phyloP scores from a whole-genome alignment of 2,113 vertebrate genomes.

The Protomyctophum bolini region DNA sequence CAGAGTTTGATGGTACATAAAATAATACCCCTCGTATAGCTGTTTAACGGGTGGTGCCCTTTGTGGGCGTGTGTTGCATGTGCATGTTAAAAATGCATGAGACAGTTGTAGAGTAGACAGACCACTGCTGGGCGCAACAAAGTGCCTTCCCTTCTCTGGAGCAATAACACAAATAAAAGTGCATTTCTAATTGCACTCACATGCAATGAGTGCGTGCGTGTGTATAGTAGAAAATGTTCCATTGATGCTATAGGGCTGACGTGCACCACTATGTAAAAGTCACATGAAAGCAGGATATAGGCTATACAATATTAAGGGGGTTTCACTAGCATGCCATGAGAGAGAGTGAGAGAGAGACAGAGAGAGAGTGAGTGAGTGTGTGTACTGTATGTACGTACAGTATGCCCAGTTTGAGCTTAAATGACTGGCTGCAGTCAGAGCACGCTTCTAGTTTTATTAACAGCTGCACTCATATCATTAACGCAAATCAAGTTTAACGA shows the following conservation, averaged over 20 bases:
- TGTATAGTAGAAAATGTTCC: conserved; percentile 7
- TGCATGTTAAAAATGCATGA: conserved; percentile 46
- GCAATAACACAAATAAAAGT: conserved; percentile 58
- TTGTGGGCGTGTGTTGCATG: conserved; percentile 12
- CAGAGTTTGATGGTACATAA: conserved; percentile 1
- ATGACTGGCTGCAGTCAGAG: too few species aligned
- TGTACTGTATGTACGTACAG: not conserved
- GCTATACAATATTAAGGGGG: conserved; percentile 43
- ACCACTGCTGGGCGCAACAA: conserved; percentile 10
- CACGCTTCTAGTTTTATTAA: too few species aligned
- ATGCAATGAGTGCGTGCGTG: conserved; percentile 10
- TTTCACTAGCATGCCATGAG: not conserved
- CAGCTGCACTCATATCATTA: too few species aligned
- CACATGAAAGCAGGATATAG: conserved; percentile 38
- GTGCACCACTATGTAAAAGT: conserved; percentile 29
- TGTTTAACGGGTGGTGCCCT: conserved; percentile 19
- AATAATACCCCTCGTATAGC: not conserved
- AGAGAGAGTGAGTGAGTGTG: too few species aligned
- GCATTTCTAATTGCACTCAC: conserved; percentile 60
- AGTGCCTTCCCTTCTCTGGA: conserved; percentile 1
- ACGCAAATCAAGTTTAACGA: too few species aligned
- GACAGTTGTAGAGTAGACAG: conserved; percentile 29
- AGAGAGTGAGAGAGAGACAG: too few species aligned
- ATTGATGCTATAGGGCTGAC: conserved; percentile 35
- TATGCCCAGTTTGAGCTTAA: not conserved